Evolutionary conservation across 2,113 vertebrate species (phyloP).

Genomic region (Irena cyanogastra): DNA sequence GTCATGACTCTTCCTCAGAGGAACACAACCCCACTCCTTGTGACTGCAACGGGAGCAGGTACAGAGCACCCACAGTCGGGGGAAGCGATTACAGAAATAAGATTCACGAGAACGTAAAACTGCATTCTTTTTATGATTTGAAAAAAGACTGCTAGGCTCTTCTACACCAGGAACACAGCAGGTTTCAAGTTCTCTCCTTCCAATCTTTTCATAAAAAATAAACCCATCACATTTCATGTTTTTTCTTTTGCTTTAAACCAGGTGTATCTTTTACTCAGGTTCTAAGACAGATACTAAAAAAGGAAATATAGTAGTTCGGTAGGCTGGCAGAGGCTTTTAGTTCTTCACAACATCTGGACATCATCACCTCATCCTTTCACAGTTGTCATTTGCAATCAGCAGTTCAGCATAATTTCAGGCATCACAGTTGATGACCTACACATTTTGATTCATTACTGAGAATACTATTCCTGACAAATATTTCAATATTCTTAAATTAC

Average conservation of each 20-base stretch:
- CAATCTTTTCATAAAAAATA: neutral
- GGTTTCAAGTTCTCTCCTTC: neutral
- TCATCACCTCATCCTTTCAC: neutral
- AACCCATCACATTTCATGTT: neutral
- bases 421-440: neutral
- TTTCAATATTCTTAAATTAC: neutral
- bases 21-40: neutral
- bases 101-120: neutral
- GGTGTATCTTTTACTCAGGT: neutral
- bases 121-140: neutral
- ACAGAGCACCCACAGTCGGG: neutral
- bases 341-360: neutral
- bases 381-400: neutral
- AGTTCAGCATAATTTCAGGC: neutral
- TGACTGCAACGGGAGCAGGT: neutral
- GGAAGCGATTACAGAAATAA: rapidly evolving
- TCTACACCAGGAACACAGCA: neutral
- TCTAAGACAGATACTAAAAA: neutral
- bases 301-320: neutral
- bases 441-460: neutral
- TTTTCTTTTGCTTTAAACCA: neutral
- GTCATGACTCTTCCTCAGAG: neutral
- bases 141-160: neutral
- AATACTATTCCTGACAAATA: neutral
- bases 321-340: neutral